Evolutionary conservation across 2,797 vertebrate species (phyloP), one percentile per base, ranked within the genome.

Genomic region (Catostomus latipinnis): DNA sequence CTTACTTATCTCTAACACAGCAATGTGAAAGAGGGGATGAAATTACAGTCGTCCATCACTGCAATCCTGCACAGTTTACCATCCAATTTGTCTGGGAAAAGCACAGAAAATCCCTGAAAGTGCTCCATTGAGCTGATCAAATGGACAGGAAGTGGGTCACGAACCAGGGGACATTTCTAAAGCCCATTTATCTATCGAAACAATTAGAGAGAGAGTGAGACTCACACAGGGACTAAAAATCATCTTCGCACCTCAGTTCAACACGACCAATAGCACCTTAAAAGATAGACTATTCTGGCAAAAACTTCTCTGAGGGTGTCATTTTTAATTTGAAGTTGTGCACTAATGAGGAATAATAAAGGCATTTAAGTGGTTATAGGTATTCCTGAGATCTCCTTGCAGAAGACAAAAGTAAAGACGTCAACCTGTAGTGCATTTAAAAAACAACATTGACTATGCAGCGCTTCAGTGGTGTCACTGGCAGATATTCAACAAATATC

Each of bases 21-120:
- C 67, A 78, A 69, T 71, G 83, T 73, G 77, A 81, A 83, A 78
- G 81, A 72, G 48, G 73, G 69, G 77, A 81, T 22, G 72, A 87
- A 85, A 87, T 87, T 83, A 87, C 77, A 69, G 79, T 87, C 84
- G 63, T 87, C 83, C 81, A 87, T 87, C 86, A 86, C 76, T 57
- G 57, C 72, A 71, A 81, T 87, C 84, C 81, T 82, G 66, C 1
- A 34, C 80, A 83, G 84, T 85, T 87, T 87, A 86, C 83, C 65
- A 81, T 84, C 78, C 85, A 81, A 83, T 86, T 84, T 84, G 75
- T 85, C 83, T 74, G 71, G 57, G 71, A 83, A 76, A 45, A 57
- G 71, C 43, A 78, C 66, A 69, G 83, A 71, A 83, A 85, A 83
- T 56, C 68, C 74, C 68, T 81, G 77, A 83, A 81, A 86, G 81